Conservation (phyloP, 2,888 invertebrate genomes). For the Xanthorhoe designata region DNA sequence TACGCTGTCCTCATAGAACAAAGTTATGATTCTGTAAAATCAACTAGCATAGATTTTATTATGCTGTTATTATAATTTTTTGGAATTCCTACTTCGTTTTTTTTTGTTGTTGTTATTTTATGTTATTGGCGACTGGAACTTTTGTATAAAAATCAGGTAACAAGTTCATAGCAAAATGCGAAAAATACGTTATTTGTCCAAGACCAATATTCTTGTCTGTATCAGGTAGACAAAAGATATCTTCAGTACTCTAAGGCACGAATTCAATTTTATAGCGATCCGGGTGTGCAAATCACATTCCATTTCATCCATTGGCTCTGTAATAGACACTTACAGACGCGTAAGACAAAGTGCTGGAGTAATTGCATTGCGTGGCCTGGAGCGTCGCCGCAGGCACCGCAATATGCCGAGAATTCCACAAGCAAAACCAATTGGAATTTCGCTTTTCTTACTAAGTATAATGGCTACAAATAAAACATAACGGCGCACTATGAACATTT, state of each 20-base stretch:
- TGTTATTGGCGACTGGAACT: too few species aligned
- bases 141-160: too few species aligned
- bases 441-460: not conserved
- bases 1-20: not conserved
- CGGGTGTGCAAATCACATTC: constrained; percentile 18
- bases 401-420: constrained; percentile 8
- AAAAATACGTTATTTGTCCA: not conserved
- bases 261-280: constrained; percentile 12
- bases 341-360: constrained; percentile 68
- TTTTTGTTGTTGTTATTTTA: too few species aligned
- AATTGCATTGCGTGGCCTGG: constrained; percentile 63
- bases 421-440: constrained; percentile 13
- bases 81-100: too few species aligned
- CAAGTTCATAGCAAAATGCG: too few species aligned
- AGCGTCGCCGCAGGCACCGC: constrained; percentile 45
- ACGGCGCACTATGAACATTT: too few species aligned
- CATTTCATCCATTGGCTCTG: constrained; percentile 37
- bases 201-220: not conserved
- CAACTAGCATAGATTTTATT: not conserved
- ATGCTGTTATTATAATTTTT: too few species aligned
- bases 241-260: constrained; percentile 1
- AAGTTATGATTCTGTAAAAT: not conserved
- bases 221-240: not conserved
- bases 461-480: too few species aligned
- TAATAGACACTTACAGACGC: constrained; percentile 59